Conservation (phyloP, 2,797 vertebrate species). For the Pseudopleuronectes americanus region DNA sequence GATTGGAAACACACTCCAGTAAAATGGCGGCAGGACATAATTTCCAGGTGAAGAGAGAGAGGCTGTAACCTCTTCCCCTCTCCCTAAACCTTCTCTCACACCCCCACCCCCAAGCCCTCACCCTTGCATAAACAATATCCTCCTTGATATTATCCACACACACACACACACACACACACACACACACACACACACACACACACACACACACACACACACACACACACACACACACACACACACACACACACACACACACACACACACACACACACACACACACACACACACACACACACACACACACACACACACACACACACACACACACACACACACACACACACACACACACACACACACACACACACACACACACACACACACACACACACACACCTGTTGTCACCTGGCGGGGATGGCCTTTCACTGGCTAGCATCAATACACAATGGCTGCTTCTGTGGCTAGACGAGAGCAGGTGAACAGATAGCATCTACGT, state of each 20-base stretch:
- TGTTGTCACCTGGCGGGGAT: conserved; percentile 85
- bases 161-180: conserved; percentile 28
- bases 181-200: conserved; percentile 57
- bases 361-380: conserved; percentile 12
- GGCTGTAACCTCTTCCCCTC: conserved; percentile 85
- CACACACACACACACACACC: conserved; percentile 77
- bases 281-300: conserved; percentile 71
- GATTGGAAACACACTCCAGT: conserved; percentile 88
- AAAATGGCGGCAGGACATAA: conserved; percentile 89
- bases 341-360: conserved; percentile 80
- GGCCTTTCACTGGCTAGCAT: conserved; percentile 90
- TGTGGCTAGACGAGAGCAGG: conserved; percentile 90
- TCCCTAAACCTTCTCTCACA: conserved; percentile 70
- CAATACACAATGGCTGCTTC: conserved; percentile 97
- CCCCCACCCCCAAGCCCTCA: conserved; percentile 61
- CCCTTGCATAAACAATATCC: conserved; percentile 78
- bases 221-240: conserved; percentile 58
- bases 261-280: conserved; percentile 73
- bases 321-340: conserved; percentile 38
- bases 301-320: conserved; percentile 56
- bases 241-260: conserved; percentile 73
- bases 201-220: conserved; percentile 74
- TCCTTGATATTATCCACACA: conserved; percentile 80
- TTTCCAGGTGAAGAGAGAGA: conserved; percentile 98
- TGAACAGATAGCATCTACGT: conserved; percentile 91